A percentile compares a stretch with the other conserved stretches of the same genome.
Evolutionary conservation across 2,113 vertebrate species (phyloP).

Genomic region (Plecotus auritus): DNA sequence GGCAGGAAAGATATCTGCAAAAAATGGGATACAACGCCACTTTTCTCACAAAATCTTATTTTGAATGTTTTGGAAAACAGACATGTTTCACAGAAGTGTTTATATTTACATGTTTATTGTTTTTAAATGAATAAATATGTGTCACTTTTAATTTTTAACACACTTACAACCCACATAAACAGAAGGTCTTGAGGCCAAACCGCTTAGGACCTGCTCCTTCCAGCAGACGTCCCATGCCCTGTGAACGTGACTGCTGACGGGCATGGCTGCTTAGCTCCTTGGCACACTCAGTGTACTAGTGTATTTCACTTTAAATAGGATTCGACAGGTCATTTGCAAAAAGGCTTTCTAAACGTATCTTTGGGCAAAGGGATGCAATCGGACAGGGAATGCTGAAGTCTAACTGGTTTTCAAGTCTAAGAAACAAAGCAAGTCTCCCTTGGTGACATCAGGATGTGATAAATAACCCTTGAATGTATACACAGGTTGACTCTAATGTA

Average conservation of each 20-base stretch:
- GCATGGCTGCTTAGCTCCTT: not conserved
- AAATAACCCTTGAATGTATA: not conserved
- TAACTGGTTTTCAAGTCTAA: conserved; percentile 18
- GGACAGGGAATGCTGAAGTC: not conserved
- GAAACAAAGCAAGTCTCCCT: not conserved
- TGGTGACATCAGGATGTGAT: not conserved
- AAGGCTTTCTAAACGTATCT: not conserved
- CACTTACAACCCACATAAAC: not conserved
- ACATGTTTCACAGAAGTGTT: not conserved
- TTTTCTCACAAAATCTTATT: not conserved
- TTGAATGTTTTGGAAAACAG: not conserved
- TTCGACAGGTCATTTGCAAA: not conserved
- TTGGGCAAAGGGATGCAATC: not conserved
- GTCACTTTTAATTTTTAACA: not conserved
- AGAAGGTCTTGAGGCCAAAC: not conserved
- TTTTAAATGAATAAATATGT: not conserved
- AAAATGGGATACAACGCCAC: not conserved
- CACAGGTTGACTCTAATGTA: not conserved
- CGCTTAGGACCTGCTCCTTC: not conserved
- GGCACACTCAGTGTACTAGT: not conserved
- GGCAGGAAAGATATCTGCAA: not conserved
- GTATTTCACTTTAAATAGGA: not conserved
- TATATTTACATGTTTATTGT: not conserved
- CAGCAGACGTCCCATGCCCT: not conserved
- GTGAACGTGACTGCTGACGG: not conserved